Conservation (phyloP, 2,797 vertebrate genomes). For the Scyliorhinus canicula region DNA sequence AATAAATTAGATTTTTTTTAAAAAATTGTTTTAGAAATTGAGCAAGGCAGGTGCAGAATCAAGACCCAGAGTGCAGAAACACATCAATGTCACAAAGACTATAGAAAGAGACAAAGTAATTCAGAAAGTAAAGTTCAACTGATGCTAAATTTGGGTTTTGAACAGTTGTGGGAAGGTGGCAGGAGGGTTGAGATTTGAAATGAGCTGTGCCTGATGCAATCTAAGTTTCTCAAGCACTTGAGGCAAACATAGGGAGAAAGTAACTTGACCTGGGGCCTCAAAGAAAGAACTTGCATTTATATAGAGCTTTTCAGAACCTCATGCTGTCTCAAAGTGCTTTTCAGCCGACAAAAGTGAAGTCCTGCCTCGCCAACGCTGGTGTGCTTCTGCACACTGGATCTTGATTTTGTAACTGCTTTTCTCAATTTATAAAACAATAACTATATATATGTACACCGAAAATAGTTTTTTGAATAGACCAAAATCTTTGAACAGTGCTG, state of each 20-base stretch:
- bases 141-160: not conserved
- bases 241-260: not conserved
- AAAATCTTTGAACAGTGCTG: not conserved
- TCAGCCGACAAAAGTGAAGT: too few species aligned
- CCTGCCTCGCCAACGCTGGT: not conserved
- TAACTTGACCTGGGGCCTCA: not conserved
- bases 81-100: not conserved
- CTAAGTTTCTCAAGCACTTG: not conserved
- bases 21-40: not conserved
- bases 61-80: not conserved
- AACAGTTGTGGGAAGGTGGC: not conserved
- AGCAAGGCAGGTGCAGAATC: not conserved
- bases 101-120: not conserved
- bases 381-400: not conserved
- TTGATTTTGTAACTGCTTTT: not conserved
- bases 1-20: not conserved
- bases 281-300: not conserved
- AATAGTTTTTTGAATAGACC: not conserved
- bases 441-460: not conserved
- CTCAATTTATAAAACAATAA: not conserved
- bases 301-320: not conserved
- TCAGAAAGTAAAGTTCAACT: not conserved
- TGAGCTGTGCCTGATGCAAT: not conserved
- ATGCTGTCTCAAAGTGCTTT: not conserved
- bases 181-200: not conserved